phyloP scores from a whole-genome alignment of 2,888 invertebrate genomes.

The Dascillus cervinus region DNA sequence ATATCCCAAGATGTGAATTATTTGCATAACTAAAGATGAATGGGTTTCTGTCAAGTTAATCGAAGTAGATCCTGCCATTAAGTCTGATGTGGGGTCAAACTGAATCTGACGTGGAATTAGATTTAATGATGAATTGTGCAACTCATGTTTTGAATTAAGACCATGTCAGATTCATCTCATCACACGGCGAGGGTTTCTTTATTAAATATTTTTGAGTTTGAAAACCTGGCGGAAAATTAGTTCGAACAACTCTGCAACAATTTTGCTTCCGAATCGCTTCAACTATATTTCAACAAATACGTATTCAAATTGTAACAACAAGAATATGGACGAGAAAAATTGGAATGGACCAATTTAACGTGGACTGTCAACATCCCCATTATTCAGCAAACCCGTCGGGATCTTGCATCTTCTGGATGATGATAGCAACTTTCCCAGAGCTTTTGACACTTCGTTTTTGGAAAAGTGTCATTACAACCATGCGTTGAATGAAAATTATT shows the following conservation, averaged over 20 bases:
- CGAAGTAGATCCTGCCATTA: no score
- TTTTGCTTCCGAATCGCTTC: conserved; percentile 94
- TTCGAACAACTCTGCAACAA: conserved; percentile 98
- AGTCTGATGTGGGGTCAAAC: no score
- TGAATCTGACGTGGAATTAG: no score
- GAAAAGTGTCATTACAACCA: conserved; percentile 99
- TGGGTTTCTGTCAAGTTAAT: no score
- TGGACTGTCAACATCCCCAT: conserved; percentile 74
- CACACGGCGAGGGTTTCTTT: conserved; percentile 88
- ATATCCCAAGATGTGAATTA: no score
- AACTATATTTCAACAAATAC: conserved; percentile 93
- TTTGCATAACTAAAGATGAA: no score
- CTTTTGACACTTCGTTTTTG: conserved; percentile 88
- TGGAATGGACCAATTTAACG: conserved; percentile 81
- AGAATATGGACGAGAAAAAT: conserved; percentile 87
- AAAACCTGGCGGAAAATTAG: conserved; percentile 90
- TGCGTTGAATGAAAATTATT: conserved; percentile 87
- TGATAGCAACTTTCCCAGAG: conserved; percentile 97
- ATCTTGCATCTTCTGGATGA: conserved; percentile 94
- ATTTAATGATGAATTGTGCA: no score
- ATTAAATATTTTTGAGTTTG: conserved; percentile 96
- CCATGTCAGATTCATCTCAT: no score
- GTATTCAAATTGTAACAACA: conserved; percentile 95
- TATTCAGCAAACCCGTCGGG: conserved; percentile 92
- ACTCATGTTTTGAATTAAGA: no score